Conservation (phyloP, 2,797 vertebrate species). For the Leptatherina wallacei region DNA sequence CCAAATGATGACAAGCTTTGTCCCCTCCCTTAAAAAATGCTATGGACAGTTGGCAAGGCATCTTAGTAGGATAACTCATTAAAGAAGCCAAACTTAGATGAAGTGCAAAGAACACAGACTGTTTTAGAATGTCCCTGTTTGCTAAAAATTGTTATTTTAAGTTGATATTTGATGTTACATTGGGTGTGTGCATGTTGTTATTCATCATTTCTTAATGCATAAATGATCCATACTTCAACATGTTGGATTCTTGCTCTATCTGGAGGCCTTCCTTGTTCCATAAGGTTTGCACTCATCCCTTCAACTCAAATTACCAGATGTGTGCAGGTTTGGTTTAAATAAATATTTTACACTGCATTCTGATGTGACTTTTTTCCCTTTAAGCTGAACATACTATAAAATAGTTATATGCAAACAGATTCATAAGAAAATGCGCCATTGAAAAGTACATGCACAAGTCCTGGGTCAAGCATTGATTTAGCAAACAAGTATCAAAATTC, state of each 20-base stretch:
- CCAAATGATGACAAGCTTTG: neutral
- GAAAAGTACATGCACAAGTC: neutral
- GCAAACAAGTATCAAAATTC: slow-evolving; percentile 29
- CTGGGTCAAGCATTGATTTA: slow-evolving; percentile 1
- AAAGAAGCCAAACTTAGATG: neutral
- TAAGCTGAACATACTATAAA: neutral
- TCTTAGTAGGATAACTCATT: neutral
- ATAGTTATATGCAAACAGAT: neutral
- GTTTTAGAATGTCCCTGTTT: neutral
- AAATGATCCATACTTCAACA: neutral
- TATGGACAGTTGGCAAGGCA: neutral
- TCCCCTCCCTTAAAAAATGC: neutral
- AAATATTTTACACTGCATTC: slow-evolving; percentile 51
- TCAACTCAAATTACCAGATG: slow-evolving; percentile 2
- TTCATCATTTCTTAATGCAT: neutral
- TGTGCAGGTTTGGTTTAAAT: slow-evolving; percentile 67
- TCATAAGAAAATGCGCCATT: neutral
- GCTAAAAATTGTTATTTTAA: too few relatives aligned
- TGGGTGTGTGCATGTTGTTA: neutral
- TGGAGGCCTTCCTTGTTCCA: neutral
- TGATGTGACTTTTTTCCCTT: slow-evolving; percentile 13
- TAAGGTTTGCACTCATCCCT: too few relatives aligned
- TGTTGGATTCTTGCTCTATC: too few relatives aligned
- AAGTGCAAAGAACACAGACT: neutral
- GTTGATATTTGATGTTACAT: neutral